Evolutionary conservation across 2,113 vertebrate genomes (phyloP), one percentile per base, ranked within the genome.

Genomic region (Phylloscopus trochiloides): DNA sequence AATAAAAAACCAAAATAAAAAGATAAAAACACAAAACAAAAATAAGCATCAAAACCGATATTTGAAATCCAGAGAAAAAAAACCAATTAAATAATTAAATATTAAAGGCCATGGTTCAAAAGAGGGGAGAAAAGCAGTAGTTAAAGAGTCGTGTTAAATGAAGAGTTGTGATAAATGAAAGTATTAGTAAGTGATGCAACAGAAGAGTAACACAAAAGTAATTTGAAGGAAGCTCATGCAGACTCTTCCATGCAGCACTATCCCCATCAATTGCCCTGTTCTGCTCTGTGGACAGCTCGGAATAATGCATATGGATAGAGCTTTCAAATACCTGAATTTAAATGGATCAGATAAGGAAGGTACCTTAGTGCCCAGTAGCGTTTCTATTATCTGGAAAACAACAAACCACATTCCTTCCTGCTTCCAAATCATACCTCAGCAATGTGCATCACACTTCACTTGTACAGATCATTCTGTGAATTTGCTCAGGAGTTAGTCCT

Each of bases 41-140:
- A 99, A 99, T 99, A 99, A 99, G 98, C 98, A 98, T 98, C 98
- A 99, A 98, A 98, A 98, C 96, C 95, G 80, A 97, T 96, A 96
- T 93, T 86, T 94, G 93, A 96, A 93, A 95, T 94, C 20, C 94
- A 93, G 92, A 94, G 90, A 40, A 96, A 96, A 96, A 96, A 89
- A 58, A 58, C 45, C 97, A 97, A 98, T 97, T 92, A 90, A 97
- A 98, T 97, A 96, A 97, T 97, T 96, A 95, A 90, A 97, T 94
- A 95, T 97, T 86, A 68, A 90, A 95, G 96, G 97, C 97, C 97
- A 98, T 97, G 97, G 96, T 94, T 96, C 94, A 95, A 97, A 90
- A 83, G 70, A 48, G 73, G 82, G 52, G 66, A 52, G 61, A 79
- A 79, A 68, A 97, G 95, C 85, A 96, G 97, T 40, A 95, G 96